phyloP scores from a whole-genome alignment of 2,113 vertebrate genomes.

The Catharus minimus region DNA sequence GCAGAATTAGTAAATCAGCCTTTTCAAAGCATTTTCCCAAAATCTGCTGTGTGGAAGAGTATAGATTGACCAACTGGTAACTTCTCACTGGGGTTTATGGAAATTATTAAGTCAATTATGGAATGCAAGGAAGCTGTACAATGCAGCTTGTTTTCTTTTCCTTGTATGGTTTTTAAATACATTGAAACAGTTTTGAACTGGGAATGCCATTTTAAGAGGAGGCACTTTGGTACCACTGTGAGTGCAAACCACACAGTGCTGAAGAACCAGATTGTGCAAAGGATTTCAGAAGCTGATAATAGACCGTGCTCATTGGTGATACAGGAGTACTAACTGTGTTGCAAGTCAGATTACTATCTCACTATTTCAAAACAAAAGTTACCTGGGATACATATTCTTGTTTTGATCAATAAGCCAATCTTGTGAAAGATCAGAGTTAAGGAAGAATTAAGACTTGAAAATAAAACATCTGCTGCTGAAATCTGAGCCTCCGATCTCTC shows the following conservation, averaged over 20 bases:
- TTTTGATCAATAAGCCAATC: background rate
- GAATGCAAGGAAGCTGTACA: background rate
- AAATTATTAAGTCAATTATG: background rate
- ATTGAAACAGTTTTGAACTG: background rate
- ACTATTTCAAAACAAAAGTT: slow-evolving; percentile 23
- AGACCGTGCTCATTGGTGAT: background rate
- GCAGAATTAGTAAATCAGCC: slow-evolving; percentile 54
- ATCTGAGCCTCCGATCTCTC: background rate
- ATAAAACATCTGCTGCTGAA: background rate
- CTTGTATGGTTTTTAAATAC: slow-evolving; percentile 21
- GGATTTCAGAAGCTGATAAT: background rate
- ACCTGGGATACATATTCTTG: background rate
- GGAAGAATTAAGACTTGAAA: background rate
- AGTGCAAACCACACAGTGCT: background rate
- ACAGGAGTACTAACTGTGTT: background rate
- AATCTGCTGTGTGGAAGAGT: background rate
- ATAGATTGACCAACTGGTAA: slow-evolving; percentile 1
- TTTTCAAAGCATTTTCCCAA: slow-evolving; percentile 11
- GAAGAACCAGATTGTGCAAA: background rate
- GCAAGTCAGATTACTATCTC: background rate
- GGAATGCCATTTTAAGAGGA: background rate
- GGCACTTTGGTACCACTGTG: background rate
- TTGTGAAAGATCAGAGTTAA: background rate
- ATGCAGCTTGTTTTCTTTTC: background rate
- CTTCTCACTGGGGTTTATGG: slow-evolving; percentile 34